Evolutionary conservation across 2,113 vertebrate genomes (phyloP).

Genomic region (Meles meles): DNA sequence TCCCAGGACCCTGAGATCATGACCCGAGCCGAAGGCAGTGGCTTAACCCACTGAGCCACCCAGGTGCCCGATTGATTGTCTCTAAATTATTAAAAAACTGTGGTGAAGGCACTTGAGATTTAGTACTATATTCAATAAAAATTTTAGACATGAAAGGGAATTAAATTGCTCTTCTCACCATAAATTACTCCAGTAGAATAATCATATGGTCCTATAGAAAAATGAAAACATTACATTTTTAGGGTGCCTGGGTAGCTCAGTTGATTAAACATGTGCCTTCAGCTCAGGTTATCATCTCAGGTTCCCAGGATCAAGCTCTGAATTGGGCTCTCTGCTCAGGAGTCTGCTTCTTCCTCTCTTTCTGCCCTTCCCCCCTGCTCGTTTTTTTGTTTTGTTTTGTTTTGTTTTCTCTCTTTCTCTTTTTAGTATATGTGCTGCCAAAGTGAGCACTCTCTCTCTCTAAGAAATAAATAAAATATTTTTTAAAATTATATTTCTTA

Average conservation of each 20-base stretch:
- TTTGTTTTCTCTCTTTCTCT: background rate
- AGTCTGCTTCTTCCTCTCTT: background rate
- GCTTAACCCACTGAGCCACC: too few relatives aligned
- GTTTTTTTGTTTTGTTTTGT: too few relatives aligned
- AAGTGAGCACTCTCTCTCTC: background rate
- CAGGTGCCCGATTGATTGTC: too few relatives aligned
- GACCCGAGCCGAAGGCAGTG: too few relatives aligned
- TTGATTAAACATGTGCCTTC: background rate
- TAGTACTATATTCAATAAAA: background rate
- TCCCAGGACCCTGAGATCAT: too few relatives aligned
- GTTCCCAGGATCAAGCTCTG: background rate
- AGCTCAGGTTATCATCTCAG: background rate
- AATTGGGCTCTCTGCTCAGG: background rate
- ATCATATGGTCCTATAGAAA: background rate
- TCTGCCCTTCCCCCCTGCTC: background rate
- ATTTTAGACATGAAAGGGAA: background rate
- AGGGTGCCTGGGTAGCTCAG: background rate
- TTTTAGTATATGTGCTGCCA: too few relatives aligned
- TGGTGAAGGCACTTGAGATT: background rate
- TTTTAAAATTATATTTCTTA: background rate
- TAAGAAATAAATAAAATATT: background rate
- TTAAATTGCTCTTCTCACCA: background rate
- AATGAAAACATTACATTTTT: background rate
- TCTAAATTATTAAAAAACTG: background rate
- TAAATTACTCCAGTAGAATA: background rate